Evolutionary conservation across 2,888 invertebrate genomes (phyloP), one percentile per base, ranked within the genome.

Genomic region (Laspeyria flexula): DNA sequence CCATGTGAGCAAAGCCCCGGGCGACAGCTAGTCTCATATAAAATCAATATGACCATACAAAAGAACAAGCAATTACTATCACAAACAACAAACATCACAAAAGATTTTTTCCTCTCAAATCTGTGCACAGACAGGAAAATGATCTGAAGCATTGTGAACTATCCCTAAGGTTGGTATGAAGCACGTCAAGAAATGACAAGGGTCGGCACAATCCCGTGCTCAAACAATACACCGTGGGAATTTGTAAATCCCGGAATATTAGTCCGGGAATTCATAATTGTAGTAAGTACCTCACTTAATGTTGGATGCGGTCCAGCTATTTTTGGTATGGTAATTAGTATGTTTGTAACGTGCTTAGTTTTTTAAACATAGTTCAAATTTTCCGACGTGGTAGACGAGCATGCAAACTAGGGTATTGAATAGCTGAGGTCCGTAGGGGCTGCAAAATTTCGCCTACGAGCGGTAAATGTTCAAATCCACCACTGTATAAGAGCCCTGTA

Each of bases 141-240:
- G 29, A 35, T 30, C 15, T 34, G 18, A 31, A 53, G 41, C 44
- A 43, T 59, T 64, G 45, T 58, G 35, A 45, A 58, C 43, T 42
- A 38, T 31, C 54, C 58, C 49, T 59, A 61, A 60, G 35, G 38
- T 40, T 47, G 56, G 50, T 41, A 55, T 44, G 30, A 29, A 40
- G 25, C 43, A 48, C 57, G 68, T 70, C 73, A 64, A 60, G 61
- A 42, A 41, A 55, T 61, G 79, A 78, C 65, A 60, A 74, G 77
- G 77, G 77, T 78, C 51, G 44, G 33, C 45, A 48, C 48, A 49
- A 44, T 56, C 47, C 56, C 31, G 44, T 52, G 38, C 49, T 45
- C 60, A 65, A 70, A 77, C 70, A 75, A 67, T 64, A 62, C 56
- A 50, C 41, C 35, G 35, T 35, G 55, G 40, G 61, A 57, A 65